Evolutionary conservation across 2,888 invertebrate genomes (phyloP), one percentile per base, ranked within the genome.

Genomic region (Torymus aiolomorphi): DNA sequence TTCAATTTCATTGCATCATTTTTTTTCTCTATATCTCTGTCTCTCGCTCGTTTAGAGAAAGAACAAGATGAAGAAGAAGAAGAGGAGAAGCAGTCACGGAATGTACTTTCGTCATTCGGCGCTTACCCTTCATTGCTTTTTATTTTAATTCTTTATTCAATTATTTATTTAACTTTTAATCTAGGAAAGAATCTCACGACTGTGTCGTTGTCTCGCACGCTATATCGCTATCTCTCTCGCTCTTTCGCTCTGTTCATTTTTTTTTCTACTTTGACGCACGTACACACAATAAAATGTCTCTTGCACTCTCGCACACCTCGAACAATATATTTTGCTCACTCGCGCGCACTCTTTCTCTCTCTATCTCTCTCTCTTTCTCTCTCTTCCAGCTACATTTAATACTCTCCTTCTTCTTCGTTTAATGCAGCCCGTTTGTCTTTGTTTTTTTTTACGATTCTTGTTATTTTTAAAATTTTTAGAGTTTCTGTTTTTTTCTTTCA

Each of bases 1-100:
- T 90, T 90, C 87, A 86, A 86, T 87, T 87, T 85, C 84, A 83
- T 85, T 84, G 83, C 84, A 82, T 85, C 78, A 75, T 82, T 80
- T 77, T 74, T 82, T 74, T 71, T 75, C 56, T 69, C 69, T 73
- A 49, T 57, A 18, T 57, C 13, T 54, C 12, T 51, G 8, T 42
- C 42, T 42, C 42, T 42, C 42, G 4, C 42, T 42, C 42, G 42
- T 42, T 42, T 42, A 42, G 42, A 42, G 65, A 54, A 69, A 73
- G 72, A 74, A 77, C 66, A 56, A 80, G 56, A 73, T 57, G 74
- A 63, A 77, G 69, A 69, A 59, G 66, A 80, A 77, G 78, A 76
- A 72, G 71, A 74, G 80, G 76, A 42, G 42, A 80, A 80, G 82
- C 65, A 80, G 80, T 79, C 79, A 81, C 79, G 81, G 79, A 82